phyloP scores from a whole-genome alignment of 2,797 vertebrate genomes.

The Dendrocincla fuliginosa region DNA sequence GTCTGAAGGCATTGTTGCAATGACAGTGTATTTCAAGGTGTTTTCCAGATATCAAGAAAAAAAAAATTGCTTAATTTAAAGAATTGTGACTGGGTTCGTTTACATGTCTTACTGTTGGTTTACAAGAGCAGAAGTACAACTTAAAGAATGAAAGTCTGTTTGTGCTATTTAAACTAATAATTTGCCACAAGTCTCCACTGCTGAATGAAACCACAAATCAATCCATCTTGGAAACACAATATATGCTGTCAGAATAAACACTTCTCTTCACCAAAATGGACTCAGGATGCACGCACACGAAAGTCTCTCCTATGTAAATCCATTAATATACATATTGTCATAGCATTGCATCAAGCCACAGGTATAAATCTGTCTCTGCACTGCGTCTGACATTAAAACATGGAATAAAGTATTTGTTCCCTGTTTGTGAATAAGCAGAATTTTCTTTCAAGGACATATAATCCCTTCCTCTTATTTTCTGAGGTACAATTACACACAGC shows the following conservation, averaged over 20 bases:
- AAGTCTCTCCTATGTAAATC: neutral
- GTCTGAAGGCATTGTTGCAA: neutral
- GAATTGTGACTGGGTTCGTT: neutral
- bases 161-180: neutral
- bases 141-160: neutral
- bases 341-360: neutral
- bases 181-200: neutral
- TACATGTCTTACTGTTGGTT: neutral
- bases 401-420: neutral
- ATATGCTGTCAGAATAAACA: constrained; percentile 9
- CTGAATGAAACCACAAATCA: neutral
- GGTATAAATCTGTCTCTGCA: neutral
- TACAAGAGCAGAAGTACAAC: neutral
- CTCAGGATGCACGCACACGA: neutral
- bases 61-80: neutral
- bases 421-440: neutral
- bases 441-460: neutral
- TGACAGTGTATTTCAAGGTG: neutral
- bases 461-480: neutral
- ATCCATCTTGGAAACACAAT: neutral
- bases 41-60: neutral
- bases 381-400: neutral
- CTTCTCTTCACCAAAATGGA: neutral
- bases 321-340: neutral
- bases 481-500: neutral